Base-by-base conservation (phyloP, 2,888 invertebrate species). In the Dynastes tityus region DNA sequence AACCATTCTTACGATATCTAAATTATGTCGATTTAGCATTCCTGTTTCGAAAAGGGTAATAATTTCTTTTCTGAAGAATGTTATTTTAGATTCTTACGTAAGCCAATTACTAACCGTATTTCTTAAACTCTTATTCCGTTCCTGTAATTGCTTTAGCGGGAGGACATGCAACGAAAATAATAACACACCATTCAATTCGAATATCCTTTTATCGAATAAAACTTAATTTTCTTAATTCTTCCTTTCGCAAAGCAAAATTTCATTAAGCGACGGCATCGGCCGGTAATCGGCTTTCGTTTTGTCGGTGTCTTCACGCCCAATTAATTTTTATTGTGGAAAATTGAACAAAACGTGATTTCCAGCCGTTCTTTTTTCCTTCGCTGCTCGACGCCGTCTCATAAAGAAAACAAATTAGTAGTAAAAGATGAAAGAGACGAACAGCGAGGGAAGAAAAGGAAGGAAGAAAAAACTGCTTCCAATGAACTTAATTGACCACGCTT, bases 301-400 rank as follows among this genome's bases (percentile, higher is more conserved):
- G 73, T 58, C 37, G 37, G 22, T 58, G 58, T 9, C 73, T 73
- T 73, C 40, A 5, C 58, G 55, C 73, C 22, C 73, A 58, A 73
- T 73, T 73, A 73, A 73, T 73, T 73, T 55, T 73, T 73, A 73
- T 73, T 58, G 58, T 37, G 45, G 73, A 55, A 73, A 73, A 58
- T 55, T 73, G 73, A 58, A 58, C 58, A 45, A 40, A 73, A 73
- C 58, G 73, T 73, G 73, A 73, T 73, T 73, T 61, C 11, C 58
- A 16, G 37, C 37, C 58, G 27, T 73, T 37, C 16, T 32, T 29
- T 68, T 67, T 68, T 68, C 29, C 63, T 63, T 63, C 63, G 51
- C 51, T 8, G 22, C 27, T 51, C 13, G 13, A 4, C 55, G 55
- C 6, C 68, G 53, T 6, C 68, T n/a, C 51, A 51, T 68, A 68